Base-by-base conservation (phyloP, 1,140 invertebrate species). In the Frieseomelitta varia region DNA sequence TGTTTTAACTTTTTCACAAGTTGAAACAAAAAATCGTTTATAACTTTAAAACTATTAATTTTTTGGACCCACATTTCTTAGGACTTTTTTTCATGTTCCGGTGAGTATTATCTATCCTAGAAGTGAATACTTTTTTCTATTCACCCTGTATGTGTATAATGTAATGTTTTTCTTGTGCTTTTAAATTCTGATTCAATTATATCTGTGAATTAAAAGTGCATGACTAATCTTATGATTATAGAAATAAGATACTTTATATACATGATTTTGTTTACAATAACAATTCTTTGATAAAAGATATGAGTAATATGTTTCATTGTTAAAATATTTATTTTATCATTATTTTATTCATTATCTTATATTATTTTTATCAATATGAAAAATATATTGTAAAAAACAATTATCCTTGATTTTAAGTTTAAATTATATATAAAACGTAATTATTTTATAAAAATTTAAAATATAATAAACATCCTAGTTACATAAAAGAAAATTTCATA, bases 401-500 rank as follows among this genome's bases (percentile, higher is more conserved):
- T 47, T 47, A 2, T 68, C 14, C 4, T 39, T 34, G 14, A 65
- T 10, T 19, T 39, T 51, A 76, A 17, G 17, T 58, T n/a, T 34
- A 19, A 56, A 69, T 30, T 65, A 2, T 30, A 65, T 27, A 21
- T 55, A 19, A 56, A 55, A 24, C 27, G 17, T 65, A 19, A 65
- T 65, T 2, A 65, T 65, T 65, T 65, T 30, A 30, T 65, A 10
- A 58, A 77, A 68, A 58, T 81, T 27, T n/a, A 47, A 47, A 47
- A 56, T 80, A 19, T 67, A 78, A 61, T 30, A 51, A 75, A 56
- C 68, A 69, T 63, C 51, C 4, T 21, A 74, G 30, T 53, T 68
- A 67, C 30, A 61, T 21, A 67, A 67, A 78, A 30, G 30, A 30
- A 30, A 30, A 30, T 30, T 30, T 78, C 8, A 17, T 53, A 11